Evolutionary conservation across 2,113 vertebrate species (phyloP), one percentile per base, ranked within the genome.

Genomic region (Vulpes lagopus): DNA sequence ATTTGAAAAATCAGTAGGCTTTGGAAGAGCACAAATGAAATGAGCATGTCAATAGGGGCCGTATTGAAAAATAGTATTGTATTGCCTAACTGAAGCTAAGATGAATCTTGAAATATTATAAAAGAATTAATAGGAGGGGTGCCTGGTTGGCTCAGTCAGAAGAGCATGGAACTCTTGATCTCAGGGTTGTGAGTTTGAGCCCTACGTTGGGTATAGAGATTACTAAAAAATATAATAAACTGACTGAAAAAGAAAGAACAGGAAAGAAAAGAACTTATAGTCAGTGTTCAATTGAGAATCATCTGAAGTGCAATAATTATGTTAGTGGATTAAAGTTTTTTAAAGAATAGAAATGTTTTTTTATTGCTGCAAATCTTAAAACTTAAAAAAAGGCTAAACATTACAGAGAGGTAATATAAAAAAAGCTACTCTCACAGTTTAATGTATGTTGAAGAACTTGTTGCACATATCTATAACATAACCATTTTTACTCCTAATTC

Each of bases 361-460:
- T 91, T 93, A 88, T 93, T 69, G 25, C 57, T 89, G 17, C 8
- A 88, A 95, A 85, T 4, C 15, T 91, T 85, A 79, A 5, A 79
- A 69, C 87, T 82, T 62, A 69, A 76, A 80, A 88, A 64, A 97
- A 93, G 35, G 53, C 93, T 87, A 88, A 94, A 74, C 78, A 62
- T 85, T 49, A 73, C 11, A 86, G 49, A 96, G 64, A 81, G 14
- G n/a, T 82, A 71, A 27, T 93, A 85, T 84, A 38, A 92, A 94
- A 94, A 15, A 62, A 73, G 11, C 7, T 73, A 74, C n/a, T 76
- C n/a, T 90, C 43, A 92, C 23, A 97, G 92, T 69, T 93, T 76
- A 95, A 96, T 76, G 86, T 89, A 89, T 55, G 95, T 97, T 97
- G 81, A 94, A 97, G 94, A 85, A n/a, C 69, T 32, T 89, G 11